Evolutionary conservation across 2,888 invertebrate genomes (phyloP).

Genomic region (Dolichomitus sp.): DNA sequence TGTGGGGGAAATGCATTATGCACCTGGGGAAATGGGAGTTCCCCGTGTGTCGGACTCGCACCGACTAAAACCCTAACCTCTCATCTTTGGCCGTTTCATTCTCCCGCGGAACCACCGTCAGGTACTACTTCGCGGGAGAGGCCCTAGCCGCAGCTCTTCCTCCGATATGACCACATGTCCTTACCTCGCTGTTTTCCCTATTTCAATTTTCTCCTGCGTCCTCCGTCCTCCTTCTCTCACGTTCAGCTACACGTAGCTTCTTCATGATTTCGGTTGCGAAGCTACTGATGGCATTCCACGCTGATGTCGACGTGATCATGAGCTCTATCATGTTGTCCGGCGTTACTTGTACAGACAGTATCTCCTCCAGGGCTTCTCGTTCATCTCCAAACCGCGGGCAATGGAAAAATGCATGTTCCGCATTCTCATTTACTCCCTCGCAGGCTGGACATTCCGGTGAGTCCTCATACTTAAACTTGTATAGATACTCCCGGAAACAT

Average conservation of each 20-base stretch:
- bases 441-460: slow-evolving; percentile 42
- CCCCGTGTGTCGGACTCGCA: too few species aligned
- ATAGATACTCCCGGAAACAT: slow-evolving; percentile 40
- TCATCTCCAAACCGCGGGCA: slow-evolving; percentile 11
- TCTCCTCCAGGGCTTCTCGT: neutral
- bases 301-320: neutral
- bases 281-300: slow-evolving; percentile 1
- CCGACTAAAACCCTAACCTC: too few species aligned
- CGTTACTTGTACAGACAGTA: neutral
- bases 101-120: slow-evolving; percentile 14
- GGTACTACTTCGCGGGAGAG: slow-evolving; percentile 20
- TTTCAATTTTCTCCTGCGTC: too few species aligned
- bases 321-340: slow-evolving; percentile 12
- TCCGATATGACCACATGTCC: neutral
- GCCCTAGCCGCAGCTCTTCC: slow-evolving; percentile 19
- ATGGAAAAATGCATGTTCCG: slow-evolving; percentile 20
- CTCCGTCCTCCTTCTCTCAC: too few species aligned
- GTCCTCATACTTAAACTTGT: slow-evolving; percentile 40
- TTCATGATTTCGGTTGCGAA: slow-evolving; percentile 1
- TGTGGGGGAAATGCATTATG: too few species aligned
- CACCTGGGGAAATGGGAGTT: too few species aligned
- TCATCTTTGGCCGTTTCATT: slow-evolving; percentile 3
- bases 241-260: slow-evolving; percentile 1
- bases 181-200: neutral
- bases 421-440: slow-evolving; percentile 28